Evolutionary conservation across 2,113 vertebrate genomes (phyloP).

Genomic region (Epinephelus lanceolatus): DNA sequence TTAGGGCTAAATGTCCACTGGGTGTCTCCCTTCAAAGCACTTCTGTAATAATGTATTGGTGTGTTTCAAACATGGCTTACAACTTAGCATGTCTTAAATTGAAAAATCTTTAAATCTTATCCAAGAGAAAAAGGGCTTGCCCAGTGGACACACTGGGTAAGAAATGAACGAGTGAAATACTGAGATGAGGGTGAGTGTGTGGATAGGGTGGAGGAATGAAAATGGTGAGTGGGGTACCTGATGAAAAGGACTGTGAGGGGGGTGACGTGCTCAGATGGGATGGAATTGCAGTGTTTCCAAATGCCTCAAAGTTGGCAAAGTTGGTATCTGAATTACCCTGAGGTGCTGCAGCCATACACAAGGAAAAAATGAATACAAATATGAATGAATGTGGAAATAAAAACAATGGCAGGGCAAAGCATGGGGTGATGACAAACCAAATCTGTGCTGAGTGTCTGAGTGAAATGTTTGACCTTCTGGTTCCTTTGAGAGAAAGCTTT

Average conservation of each 20-base stretch:
- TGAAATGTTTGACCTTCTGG: neutral
- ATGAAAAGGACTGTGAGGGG: conserved; percentile 90
- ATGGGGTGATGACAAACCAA: conserved; percentile 83
- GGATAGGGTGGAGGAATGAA: conserved; percentile 81
- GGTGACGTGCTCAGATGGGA: conserved; percentile 91
- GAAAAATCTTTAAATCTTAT: neutral
- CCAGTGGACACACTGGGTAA: conserved; percentile 12
- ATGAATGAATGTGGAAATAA: conserved; percentile 54
- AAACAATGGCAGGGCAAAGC: conserved; percentile 48
- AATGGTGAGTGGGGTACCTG: conserved; percentile 80
- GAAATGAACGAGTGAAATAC: conserved; percentile 7
- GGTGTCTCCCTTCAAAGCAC: neutral
- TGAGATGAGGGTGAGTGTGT: conserved; percentile 19
- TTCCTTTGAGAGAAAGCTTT: neutral
- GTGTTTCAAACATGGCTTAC: neutral
- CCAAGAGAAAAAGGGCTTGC: neutral
- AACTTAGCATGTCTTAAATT: neutral
- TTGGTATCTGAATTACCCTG: conserved; percentile 94
- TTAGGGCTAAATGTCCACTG: neutral
- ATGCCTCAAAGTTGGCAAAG: conserved; percentile 99
- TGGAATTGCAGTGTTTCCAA: conserved; percentile 95
- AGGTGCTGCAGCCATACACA: conserved; percentile 89
- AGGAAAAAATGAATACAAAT: conserved; percentile 79
- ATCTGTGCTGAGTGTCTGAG: neutral
- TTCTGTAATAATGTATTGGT: neutral